These are phyloP conservation scores for Dione juno DNA, from an alignment of 2,888 invertebrate genomes.

Conservation along the genomic window DNA sequence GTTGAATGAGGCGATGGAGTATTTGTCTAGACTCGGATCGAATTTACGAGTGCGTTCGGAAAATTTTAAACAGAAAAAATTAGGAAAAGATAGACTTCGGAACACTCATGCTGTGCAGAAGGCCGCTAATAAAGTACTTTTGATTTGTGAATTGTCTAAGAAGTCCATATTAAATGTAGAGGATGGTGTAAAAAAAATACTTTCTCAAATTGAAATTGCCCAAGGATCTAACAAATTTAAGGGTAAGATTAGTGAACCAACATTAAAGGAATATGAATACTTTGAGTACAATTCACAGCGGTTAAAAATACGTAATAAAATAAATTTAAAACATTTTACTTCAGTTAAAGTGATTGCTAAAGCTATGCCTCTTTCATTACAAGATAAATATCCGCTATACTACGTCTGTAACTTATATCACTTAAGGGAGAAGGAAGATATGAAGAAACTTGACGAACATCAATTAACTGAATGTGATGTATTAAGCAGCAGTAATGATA, in stretches of 20 bases:
- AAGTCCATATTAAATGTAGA: constrained; percentile 77
- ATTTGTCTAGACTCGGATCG: constrained; percentile 74
- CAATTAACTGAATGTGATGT: not conserved
- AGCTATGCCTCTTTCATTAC: constrained; percentile 56
- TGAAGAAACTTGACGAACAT: constrained; percentile 1
- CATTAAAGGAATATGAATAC: constrained; percentile 51
- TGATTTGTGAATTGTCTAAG: constrained; percentile 77
- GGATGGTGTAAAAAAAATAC: constrained; percentile 64
- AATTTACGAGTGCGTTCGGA: constrained; percentile 72
- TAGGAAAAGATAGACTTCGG: constrained; percentile 65
- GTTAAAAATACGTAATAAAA: constrained; percentile 64
- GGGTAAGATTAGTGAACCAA: constrained; percentile 44
- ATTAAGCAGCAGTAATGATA: constrained; percentile 1
- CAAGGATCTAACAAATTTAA: constrained; percentile 55
- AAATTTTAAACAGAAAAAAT: constrained; percentile 67
- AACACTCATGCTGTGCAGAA: constrained; percentile 73
- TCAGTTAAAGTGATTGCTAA: constrained; percentile 65
- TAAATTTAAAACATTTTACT: constrained; percentile 66
- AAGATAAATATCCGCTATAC: constrained; percentile 70
- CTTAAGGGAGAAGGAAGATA: constrained; percentile 49
- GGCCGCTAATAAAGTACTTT: constrained; percentile 71
- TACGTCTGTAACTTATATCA: constrained; percentile 68
- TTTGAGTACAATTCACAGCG: constrained; percentile 59
- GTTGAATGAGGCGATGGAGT: constrained; percentile 74
- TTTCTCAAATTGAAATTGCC: constrained; percentile 56